phyloP scores from a whole-genome alignment of 2,113 vertebrate species.

The Vombatus ursinus region DNA sequence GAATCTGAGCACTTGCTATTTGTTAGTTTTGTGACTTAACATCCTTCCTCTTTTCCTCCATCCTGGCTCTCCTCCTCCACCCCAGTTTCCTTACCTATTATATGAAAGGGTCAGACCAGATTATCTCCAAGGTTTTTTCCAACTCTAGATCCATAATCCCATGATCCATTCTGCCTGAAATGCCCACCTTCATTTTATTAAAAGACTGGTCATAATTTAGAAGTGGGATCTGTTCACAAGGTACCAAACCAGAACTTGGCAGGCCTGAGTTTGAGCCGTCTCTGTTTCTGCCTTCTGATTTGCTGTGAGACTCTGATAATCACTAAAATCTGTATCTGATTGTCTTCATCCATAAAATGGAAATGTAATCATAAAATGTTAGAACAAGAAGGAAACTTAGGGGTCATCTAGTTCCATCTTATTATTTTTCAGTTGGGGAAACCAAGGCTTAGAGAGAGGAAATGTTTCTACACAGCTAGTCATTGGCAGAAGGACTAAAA shows the following conservation, averaged over 20 bases:
- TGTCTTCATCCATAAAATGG: background rate
- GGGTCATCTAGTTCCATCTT: background rate
- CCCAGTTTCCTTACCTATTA: too few relatives aligned
- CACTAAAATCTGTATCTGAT: background rate
- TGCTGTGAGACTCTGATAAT: background rate
- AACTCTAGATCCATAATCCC: background rate
- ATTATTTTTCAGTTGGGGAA: constrained; percentile 27
- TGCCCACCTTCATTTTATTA: background rate
- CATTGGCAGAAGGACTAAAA: background rate
- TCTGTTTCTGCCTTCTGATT: background rate
- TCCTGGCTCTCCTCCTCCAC: background rate
- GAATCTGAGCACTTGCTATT: background rate
- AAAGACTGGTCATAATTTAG: background rate
- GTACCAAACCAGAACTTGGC: background rate
- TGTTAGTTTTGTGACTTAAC: background rate
- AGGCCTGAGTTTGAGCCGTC: background rate
- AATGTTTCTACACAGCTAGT: background rate
- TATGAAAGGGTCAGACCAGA: too few relatives aligned
- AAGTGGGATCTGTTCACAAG: background rate
- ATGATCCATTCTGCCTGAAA: background rate
- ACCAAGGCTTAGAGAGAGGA: background rate
- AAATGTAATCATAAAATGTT: background rate
- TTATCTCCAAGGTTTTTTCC: background rate
- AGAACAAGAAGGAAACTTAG: background rate
- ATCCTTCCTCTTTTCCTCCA: background rate